Percentiles rank a stretch among this genome's conserved stretches.
Conservation (phyloP, 2,797 vertebrate species). For the Anguilla megastoma region DNA sequence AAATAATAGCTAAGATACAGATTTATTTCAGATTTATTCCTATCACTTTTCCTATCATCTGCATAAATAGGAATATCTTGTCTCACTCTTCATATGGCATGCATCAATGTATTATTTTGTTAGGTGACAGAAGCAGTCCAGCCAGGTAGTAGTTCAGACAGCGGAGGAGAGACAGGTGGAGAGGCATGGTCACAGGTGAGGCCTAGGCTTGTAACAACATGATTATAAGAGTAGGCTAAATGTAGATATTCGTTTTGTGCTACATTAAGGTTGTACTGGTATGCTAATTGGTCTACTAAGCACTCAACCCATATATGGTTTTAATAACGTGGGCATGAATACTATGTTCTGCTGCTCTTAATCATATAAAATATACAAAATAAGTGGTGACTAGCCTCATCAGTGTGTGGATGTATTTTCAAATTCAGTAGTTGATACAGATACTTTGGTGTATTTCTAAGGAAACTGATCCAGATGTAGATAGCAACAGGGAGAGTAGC, state of each 20-base stretch:
- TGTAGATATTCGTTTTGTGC: too few species aligned
- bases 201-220: slow-evolving; percentile 11
- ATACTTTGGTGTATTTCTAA: background rate
- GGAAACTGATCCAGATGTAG: slow-evolving; percentile 32
- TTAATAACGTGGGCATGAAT: background rate
- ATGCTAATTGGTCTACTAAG: background rate
- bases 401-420: background rate
- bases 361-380: background rate
- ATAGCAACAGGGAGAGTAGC: slow-evolving; percentile 29
- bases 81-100: too few species aligned
- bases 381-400: background rate
- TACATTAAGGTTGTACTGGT: background rate
- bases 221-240: too few species aligned
- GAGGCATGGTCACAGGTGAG: slow-evolving; percentile 4
- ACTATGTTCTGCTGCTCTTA: background rate
- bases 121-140: slow-evolving; percentile 19
- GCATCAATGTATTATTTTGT: slow-evolving; percentile 7
- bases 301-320: background rate
- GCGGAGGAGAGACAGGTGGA: background rate
- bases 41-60: too few species aligned
- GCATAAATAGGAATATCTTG: too few species aligned
- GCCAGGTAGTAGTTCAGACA: slow-evolving; percentile 9
- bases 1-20: too few species aligned
- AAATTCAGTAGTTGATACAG: background rate
- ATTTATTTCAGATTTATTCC: too few species aligned